Percentiles rank a stretch among this genome's conserved stretches.
Conservation (phyloP, 1,140 invertebrate genomes). For the Aphelinus atriplicis region DNA sequence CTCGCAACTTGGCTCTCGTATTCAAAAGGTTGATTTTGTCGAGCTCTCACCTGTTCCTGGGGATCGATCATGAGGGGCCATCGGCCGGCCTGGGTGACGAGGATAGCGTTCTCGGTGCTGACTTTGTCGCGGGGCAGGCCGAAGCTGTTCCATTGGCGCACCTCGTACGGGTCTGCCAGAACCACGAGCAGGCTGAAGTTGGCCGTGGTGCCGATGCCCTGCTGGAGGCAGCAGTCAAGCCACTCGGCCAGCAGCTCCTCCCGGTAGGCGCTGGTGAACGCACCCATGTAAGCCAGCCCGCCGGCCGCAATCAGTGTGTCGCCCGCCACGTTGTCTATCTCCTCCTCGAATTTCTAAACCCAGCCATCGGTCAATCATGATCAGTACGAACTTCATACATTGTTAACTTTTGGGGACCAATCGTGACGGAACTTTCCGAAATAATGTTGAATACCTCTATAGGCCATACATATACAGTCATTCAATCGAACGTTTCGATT, state of each 20-base stretch:
- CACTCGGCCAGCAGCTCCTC: constrained; percentile 75
- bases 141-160: constrained; percentile 84
- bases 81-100: constrained; percentile 80
- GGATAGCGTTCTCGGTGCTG: constrained; percentile 88
- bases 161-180: constrained; percentile 86
- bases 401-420: too few species aligned
- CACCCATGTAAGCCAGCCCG: constrained; percentile 87
- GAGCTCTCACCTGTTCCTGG: constrained; percentile 78
- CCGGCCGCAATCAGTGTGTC: constrained; percentile 87
- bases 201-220: constrained; percentile 76
- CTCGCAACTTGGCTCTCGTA: too few species aligned
- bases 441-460: too few species aligned
- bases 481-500: too few species aligned
- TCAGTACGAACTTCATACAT: background rate
- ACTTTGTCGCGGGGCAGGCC: constrained; percentile 84
- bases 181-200: constrained; percentile 75
- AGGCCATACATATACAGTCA: too few species aligned
- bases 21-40: too few species aligned
- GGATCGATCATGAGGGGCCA: constrained; percentile 93
- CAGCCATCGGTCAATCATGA: background rate
- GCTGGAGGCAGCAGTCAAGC: constrained; percentile 71
- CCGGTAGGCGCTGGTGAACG: constrained; percentile 81
- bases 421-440: background rate
- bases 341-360: constrained; percentile 59
- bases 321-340: constrained; percentile 77